Percentiles rank a stretch among this genome's conserved stretches.
phyloP scores from a whole-genome alignment of 2,113 vertebrate genomes.

The Bos indicus region DNA sequence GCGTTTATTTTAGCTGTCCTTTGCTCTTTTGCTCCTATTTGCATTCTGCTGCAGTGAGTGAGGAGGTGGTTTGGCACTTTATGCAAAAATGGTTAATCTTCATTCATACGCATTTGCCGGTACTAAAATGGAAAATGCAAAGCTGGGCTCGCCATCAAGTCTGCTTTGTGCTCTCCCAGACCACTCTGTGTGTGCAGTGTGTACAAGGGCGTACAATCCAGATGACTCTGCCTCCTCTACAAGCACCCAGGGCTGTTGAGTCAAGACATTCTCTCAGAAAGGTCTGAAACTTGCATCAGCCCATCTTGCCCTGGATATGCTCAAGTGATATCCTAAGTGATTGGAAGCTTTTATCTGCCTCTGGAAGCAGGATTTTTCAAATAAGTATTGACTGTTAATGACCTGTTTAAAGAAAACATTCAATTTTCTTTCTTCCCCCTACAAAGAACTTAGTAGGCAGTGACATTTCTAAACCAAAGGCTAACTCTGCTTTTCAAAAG shows the following conservation, averaged over 20 bases:
- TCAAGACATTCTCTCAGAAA: not conserved
- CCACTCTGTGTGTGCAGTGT: not conserved
- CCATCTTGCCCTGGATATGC: conserved; percentile 47
- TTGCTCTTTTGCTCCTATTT: conserved; percentile 53
- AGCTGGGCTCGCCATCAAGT: not conserved
- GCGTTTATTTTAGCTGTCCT: conserved; percentile 42
- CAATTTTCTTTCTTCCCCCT: conserved; percentile 37
- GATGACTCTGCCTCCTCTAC: not conserved
- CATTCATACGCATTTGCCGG: conserved; percentile 43
- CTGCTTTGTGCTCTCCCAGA: not conserved
- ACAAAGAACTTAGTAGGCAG: conserved; percentile 45
- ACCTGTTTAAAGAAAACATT: conserved; percentile 64
- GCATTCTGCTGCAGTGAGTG: conserved; percentile 16
- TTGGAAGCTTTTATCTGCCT: conserved; percentile 58
- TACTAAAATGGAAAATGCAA: conserved; percentile 41
- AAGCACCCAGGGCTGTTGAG: not conserved
- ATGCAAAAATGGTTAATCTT: conserved; percentile 66
- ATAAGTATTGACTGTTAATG: conserved; percentile 57
- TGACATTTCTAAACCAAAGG: conserved; percentile 64
- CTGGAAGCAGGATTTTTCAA: conserved; percentile 64
- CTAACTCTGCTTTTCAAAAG: conserved; percentile 60
- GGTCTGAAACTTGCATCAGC: conserved; percentile 41
- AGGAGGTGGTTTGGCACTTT: conserved; percentile 41
- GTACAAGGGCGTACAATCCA: fast-evolving
- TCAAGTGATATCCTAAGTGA: conserved; percentile 58